These are phyloP conservation scores for Hylaeus anthracinus DNA, from an alignment of 1,140 invertebrate species.

Conservation along the genomic window DNA sequence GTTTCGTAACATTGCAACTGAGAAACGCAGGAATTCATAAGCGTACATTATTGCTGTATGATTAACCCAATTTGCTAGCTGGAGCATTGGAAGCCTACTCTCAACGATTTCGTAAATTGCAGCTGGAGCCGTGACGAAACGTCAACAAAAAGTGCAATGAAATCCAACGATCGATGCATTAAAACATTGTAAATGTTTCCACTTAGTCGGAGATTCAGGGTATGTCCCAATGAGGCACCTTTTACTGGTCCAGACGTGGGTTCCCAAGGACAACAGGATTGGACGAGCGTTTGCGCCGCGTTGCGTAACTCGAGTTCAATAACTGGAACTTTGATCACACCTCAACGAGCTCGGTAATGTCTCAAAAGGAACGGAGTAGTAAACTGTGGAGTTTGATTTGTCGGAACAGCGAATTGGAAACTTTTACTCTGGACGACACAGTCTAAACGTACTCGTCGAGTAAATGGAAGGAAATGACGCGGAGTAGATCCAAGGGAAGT, in stretches of 20 bases:
- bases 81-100: too few relatives aligned
- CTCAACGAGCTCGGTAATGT: neutral
- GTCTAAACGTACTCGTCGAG: too few relatives aligned
- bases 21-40: neutral
- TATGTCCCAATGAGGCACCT: neutral
- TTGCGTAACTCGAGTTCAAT: neutral
- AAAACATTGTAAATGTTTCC: too few relatives aligned
- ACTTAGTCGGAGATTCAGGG: neutral
- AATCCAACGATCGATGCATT: neutral
- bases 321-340: neutral
- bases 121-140: neutral
- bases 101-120: neutral
- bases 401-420: too few relatives aligned
- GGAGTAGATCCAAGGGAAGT: too few relatives aligned
- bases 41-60: neutral
- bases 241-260: neutral
- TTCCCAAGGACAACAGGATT: conserved; percentile 1
- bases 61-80: neutral
- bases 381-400: too few relatives aligned
- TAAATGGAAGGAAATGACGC: too few relatives aligned
- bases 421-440: too few relatives aligned
- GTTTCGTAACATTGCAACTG: neutral
- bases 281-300: neutral
- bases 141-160: neutral
- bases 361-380: too few relatives aligned